These are phyloP conservation scores for Bombus cullumanus DNA, from an alignment of 1,140 invertebrate species.

Conservation along the genomic window DNA sequence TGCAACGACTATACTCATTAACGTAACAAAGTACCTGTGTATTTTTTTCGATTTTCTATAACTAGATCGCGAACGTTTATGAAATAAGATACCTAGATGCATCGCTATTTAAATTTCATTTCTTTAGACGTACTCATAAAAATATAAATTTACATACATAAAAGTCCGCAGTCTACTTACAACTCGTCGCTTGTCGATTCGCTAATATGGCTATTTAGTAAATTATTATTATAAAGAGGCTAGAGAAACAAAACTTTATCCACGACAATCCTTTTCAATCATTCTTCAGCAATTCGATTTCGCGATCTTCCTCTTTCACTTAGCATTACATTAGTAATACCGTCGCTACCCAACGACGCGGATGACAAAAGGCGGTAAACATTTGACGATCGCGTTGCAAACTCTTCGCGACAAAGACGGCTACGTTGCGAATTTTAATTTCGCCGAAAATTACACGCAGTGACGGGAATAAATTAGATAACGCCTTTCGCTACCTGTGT, in stretches of 20 bases:
- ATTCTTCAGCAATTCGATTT: neutral
- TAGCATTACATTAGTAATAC: neutral
- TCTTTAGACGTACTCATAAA: too few species aligned
- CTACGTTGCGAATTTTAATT: slow-evolving; percentile 29
- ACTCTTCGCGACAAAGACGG: neutral
- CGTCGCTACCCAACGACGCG: neutral
- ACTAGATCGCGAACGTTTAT: too few species aligned
- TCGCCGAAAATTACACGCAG: neutral
- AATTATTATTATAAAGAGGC: neutral
- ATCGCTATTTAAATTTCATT: too few species aligned
- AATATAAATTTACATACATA: neutral
- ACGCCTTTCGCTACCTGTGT: neutral
- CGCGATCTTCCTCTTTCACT: too few species aligned
- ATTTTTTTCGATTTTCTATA: too few species aligned
- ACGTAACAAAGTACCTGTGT: too few species aligned
- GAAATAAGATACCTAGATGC: too few species aligned
- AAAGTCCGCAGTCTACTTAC: neutral
- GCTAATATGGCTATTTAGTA: neutral
- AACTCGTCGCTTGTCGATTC: neutral
- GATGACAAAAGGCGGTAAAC: neutral
- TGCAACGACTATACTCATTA: too few species aligned
- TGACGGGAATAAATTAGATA: slow-evolving; percentile 25
- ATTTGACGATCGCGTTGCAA: neutral
- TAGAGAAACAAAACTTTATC: neutral
- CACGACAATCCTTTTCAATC: neutral